phyloP scores from a whole-genome alignment of 2,888 invertebrate genomes.

The Sminthurides aquaticus region DNA sequence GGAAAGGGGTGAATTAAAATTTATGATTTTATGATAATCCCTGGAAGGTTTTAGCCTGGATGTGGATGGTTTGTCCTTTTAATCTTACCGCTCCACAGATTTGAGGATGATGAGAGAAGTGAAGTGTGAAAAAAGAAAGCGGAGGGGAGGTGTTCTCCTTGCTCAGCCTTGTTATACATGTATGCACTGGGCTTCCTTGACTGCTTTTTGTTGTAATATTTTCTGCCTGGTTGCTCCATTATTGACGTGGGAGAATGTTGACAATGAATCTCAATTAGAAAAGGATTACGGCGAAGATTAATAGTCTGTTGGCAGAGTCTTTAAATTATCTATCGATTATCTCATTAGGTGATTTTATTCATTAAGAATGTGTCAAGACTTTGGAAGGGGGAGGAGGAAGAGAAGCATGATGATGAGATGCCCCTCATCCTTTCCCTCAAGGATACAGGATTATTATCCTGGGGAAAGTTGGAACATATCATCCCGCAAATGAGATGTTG shows the following conservation, averaged over 20 bases:
- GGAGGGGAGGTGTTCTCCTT: constrained; percentile 3
- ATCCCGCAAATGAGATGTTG: no score
- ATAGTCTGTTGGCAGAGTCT: constrained; percentile 11
- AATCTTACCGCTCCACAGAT: not conserved
- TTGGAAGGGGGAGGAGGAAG: not conserved
- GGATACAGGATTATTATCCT: no score
- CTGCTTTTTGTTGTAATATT: not conserved
- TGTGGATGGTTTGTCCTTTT: not conserved
- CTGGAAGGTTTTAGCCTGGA: not conserved
- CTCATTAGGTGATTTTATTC: constrained; percentile 24
- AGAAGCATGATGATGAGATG: no score
- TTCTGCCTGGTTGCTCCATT: not conserved
- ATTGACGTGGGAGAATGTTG: not conserved
- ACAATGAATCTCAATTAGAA: constrained; percentile 27
- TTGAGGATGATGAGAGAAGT: constrained; percentile 1
- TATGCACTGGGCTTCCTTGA: not conserved
- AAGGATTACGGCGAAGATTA: constrained; percentile 22
- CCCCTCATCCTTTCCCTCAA: no score
- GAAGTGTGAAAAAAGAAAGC: not conserved
- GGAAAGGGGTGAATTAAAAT: constrained; percentile 10
- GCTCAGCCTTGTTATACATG: no score
- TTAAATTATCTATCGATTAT: constrained; percentile 30
- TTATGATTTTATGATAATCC: constrained; percentile 6
- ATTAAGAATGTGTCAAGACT: not conserved
- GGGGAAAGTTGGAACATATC: no score